These are phyloP conservation scores for Hypomesus transpacificus DNA, from an alignment of 2,113 vertebrate species.

Conservation along the genomic window DNA sequence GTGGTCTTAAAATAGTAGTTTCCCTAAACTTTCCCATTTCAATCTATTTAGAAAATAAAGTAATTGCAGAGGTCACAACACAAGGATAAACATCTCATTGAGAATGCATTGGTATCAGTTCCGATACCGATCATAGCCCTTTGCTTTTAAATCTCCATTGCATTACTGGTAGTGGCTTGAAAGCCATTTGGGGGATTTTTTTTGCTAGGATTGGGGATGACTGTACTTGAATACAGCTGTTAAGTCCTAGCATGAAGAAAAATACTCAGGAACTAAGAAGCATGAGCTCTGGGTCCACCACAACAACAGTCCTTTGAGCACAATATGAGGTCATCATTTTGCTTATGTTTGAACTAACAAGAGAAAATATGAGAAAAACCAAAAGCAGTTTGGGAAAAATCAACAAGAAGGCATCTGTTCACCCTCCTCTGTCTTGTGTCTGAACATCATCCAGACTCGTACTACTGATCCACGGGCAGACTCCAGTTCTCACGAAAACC, in stretches of 20 bases:
- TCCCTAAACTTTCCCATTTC: background rate
- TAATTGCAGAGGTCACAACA: background rate
- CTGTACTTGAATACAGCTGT: too few relatives aligned
- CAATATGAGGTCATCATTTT: too few relatives aligned
- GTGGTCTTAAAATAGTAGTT: background rate
- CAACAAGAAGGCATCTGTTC: background rate
- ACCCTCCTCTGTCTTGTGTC: background rate
- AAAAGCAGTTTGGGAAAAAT: background rate
- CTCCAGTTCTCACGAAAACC: background rate
- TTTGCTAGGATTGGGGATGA: too few relatives aligned
- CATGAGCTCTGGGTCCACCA: too few relatives aligned
- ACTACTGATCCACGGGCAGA: background rate
- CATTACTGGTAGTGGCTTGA: constrained; percentile 4
- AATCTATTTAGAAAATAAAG: background rate
- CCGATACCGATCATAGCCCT: background rate
- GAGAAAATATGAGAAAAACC: too few relatives aligned
- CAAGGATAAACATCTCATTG: background rate
- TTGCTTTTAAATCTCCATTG: background rate
- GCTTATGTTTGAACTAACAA: too few relatives aligned
- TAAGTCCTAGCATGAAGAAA: background rate
- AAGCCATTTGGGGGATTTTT: background rate
- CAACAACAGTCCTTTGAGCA: too few relatives aligned
- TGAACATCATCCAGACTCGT: constrained; percentile 19
- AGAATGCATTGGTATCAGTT: background rate
- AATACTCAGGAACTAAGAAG: too few relatives aligned